Evolutionary conservation across 2,113 vertebrate genomes (phyloP).

Genomic region (Anser cygnoides): DNA sequence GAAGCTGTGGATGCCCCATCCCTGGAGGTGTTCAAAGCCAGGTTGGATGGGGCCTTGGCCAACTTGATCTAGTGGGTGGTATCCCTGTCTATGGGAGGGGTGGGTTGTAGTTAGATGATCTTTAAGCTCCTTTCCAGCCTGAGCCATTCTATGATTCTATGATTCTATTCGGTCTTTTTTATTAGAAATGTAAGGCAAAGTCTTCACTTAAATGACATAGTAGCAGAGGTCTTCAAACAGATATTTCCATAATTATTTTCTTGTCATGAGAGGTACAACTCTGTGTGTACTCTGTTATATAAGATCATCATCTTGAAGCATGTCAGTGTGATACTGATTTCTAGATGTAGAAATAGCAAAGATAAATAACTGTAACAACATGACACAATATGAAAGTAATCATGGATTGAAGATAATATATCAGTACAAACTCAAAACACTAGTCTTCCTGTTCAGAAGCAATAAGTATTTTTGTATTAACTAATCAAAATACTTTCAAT

Average conservation of each 20-base stretch:
- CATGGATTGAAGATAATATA: background rate
- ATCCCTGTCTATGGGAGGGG: too few species aligned
- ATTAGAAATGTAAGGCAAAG: background rate
- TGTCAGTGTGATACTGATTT: background rate
- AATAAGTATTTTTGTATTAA: background rate
- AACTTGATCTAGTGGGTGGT: too few species aligned
- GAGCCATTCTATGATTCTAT: too few species aligned
- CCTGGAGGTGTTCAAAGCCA: too few species aligned
- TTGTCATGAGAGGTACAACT: background rate
- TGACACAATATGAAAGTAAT: background rate
- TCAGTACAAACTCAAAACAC: background rate
- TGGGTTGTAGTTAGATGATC: too few species aligned
- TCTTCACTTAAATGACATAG: background rate
- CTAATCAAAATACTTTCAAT: background rate
- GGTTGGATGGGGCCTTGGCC: too few species aligned
- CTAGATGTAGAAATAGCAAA: background rate
- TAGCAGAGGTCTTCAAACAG: background rate
- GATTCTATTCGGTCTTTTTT: background rate
- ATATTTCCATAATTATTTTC: background rate
- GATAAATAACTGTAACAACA: background rate
- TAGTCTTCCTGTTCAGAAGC: background rate
- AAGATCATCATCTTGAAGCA: background rate
- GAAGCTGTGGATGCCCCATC: too few species aligned
- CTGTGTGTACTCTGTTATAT: rapidly evolving
- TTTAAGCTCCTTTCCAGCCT: too few species aligned